Evolutionary conservation across 2,797 vertebrate species (phyloP).

Genomic region (Discoglossus pictus): DNA sequence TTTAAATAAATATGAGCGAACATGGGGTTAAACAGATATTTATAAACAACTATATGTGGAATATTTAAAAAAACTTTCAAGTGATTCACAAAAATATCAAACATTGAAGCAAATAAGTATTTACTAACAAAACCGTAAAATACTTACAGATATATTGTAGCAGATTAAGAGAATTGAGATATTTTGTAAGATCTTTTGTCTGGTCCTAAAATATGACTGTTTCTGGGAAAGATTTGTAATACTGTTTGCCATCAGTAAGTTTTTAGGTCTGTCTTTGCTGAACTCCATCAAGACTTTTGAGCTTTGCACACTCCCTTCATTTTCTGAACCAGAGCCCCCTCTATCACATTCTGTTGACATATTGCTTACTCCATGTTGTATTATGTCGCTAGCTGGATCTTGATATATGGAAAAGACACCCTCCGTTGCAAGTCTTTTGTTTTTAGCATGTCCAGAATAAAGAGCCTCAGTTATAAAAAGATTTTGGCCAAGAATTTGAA

Average conservation of each 20-base stretch:
- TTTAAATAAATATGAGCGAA: too few relatives aligned
- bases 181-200: slow-evolving; percentile 75
- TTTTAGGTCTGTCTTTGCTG: slow-evolving; percentile 3
- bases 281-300: slow-evolving; percentile 24
- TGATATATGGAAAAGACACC: slow-evolving; percentile 48
- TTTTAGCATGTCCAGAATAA: slow-evolving; percentile 45
- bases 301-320: slow-evolving; percentile 3
- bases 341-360: not conserved
- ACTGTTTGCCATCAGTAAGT: not conserved
- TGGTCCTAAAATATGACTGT: slow-evolving; percentile 50
- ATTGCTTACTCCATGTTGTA: not conserved
- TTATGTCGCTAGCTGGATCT: not conserved
- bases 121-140: not conserved
- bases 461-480: slow-evolving; percentile 79
- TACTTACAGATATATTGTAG: slow-evolving; percentile 75
- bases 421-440: slow-evolving; percentile 2
- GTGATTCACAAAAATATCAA: too few relatives aligned
- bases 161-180: slow-evolving; percentile 74
- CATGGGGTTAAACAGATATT: too few relatives aligned
- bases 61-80: too few relatives aligned
- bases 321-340: not conserved
- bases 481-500: slow-evolving; percentile 78
- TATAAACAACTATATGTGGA: too few relatives aligned
- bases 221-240: slow-evolving; percentile 16
- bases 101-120: too few relatives aligned